These are phyloP conservation scores for Anisognathus igniventris DNA, from an alignment of 2,797 vertebrate species.

Conservation along the genomic window DNA sequence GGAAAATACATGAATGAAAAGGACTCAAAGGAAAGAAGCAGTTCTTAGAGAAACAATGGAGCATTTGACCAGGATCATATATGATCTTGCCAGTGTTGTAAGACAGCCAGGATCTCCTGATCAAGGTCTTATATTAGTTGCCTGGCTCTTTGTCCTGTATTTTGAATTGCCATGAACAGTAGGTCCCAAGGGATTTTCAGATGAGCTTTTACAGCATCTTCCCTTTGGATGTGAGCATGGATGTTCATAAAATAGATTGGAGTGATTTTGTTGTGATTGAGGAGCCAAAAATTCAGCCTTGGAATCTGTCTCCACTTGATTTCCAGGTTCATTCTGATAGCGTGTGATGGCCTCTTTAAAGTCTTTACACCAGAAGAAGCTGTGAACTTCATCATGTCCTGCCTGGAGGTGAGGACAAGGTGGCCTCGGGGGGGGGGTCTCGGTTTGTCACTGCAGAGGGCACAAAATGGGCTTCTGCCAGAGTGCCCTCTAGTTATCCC, in stretches of 20 bases:
- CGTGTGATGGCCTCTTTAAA: conserved; percentile 95
- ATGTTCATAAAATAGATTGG: background rate
- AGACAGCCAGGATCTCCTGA: background rate
- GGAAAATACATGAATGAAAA: background rate
- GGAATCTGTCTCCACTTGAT: background rate
- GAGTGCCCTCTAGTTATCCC: background rate
- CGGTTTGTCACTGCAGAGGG: background rate
- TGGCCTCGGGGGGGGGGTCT: background rate
- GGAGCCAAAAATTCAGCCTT: background rate
- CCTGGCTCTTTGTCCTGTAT: background rate
- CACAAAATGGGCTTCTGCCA: background rate
- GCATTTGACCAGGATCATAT: background rate
- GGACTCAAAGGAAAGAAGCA: background rate
- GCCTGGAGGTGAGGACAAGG: conserved; percentile 82
- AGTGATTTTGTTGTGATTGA: background rate
- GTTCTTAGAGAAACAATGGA: background rate
- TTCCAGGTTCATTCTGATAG: conserved; percentile 89
- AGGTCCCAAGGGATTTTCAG: background rate
- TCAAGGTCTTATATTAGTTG: background rate
- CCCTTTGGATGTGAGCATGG: rapidly evolving
- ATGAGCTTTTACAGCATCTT: background rate
- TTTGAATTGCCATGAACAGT: background rate
- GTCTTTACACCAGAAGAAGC: conserved; percentile 94
- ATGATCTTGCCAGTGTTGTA: background rate
- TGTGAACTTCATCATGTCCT: conserved; percentile 84